Evolutionary conservation across 1,140 invertebrate genomes (phyloP).

Genomic region (Bombus pyrosoma): DNA sequence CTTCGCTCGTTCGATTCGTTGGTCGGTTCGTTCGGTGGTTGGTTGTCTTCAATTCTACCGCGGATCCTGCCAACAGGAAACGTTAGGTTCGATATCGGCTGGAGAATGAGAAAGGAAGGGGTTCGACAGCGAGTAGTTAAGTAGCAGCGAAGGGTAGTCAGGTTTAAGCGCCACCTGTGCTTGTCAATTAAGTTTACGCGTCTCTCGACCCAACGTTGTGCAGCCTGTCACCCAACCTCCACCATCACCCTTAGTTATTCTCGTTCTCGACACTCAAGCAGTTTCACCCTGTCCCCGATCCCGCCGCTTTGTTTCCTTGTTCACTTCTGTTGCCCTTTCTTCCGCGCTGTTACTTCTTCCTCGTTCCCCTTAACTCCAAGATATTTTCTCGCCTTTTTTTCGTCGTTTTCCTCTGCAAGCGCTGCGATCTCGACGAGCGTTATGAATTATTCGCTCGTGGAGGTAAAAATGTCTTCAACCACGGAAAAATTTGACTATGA

Average conservation of each 20-base stretch:
- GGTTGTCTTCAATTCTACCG: constrained; percentile 49
- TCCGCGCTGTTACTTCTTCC: constrained; percentile 30
- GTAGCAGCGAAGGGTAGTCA: constrained; percentile 72
- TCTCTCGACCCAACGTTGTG: constrained; percentile 67
- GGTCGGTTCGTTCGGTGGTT: not conserved
- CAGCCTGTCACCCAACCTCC: constrained; percentile 50
- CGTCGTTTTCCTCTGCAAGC: not conserved
- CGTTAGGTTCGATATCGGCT: constrained; percentile 47
- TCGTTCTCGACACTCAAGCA: constrained; percentile 47
- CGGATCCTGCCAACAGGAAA: constrained; percentile 46
- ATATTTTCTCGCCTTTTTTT: not conserved
- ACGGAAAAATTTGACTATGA: not conserved
- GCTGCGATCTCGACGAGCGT: constrained; percentile 16
- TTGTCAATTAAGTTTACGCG: constrained; percentile 79
- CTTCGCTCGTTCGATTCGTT: constrained; percentile 37
- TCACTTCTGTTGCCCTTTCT: constrained; percentile 23
- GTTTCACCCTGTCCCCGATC: not conserved
- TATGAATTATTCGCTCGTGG: constrained; percentile 56
- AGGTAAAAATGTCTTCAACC: constrained; percentile 50
- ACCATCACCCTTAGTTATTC: constrained; percentile 64
- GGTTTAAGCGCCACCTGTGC: constrained; percentile 78
- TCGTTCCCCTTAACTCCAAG: not conserved
- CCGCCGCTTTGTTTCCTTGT: not conserved
- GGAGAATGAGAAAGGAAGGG: not conserved
- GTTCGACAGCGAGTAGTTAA: constrained; percentile 64